A percentile compares a stretch with the other conserved stretches of the same genome.
Conservation (phyloP, 2,888 invertebrate genomes). For the Andrena flavipes region DNA sequence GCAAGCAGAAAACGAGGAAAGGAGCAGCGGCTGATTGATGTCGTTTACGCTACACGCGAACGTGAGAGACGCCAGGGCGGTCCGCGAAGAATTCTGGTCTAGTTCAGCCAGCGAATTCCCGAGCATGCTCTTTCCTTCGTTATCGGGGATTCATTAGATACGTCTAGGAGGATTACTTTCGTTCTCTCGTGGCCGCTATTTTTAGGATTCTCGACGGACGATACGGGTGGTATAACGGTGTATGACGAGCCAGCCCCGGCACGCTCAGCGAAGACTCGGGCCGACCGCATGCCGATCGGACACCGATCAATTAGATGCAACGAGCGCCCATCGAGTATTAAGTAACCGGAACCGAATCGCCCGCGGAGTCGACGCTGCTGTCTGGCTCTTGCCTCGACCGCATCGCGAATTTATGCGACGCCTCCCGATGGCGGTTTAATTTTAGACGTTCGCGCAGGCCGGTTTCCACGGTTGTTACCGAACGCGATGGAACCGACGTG, state of each 20-base stretch:
- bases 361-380: neutral
- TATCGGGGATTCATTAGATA: slow-evolving; percentile 38
- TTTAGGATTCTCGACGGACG: slow-evolving; percentile 63
- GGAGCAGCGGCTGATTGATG: neutral
- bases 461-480: slow-evolving; percentile 22
- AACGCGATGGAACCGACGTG: slow-evolving; percentile 5
- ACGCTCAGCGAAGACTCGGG: slow-evolving; percentile 43
- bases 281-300: slow-evolving; percentile 48
- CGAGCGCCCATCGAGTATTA: slow-evolving; percentile 12
- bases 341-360: slow-evolving; percentile 28
- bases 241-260: slow-evolving; percentile 53
- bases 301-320: slow-evolving; percentile 45
- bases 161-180: slow-evolving; percentile 59
- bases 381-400: neutral
- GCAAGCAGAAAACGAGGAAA: neutral
- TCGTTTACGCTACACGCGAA: neutral
- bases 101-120: slow-evolving; percentile 7
- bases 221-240: slow-evolving; percentile 73
- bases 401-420: slow-evolving; percentile 19
- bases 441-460: slow-evolving; percentile 45
- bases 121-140: neutral
- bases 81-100: slow-evolving; percentile 5
- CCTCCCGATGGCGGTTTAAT: slow-evolving; percentile 42
- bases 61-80: neutral
- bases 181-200: slow-evolving; percentile 64